Percentiles rank a stretch among this genome's conserved stretches.
Conservation (phyloP, 2,888 invertebrate genomes). For the Gymnoscelis rufifasciata region DNA sequence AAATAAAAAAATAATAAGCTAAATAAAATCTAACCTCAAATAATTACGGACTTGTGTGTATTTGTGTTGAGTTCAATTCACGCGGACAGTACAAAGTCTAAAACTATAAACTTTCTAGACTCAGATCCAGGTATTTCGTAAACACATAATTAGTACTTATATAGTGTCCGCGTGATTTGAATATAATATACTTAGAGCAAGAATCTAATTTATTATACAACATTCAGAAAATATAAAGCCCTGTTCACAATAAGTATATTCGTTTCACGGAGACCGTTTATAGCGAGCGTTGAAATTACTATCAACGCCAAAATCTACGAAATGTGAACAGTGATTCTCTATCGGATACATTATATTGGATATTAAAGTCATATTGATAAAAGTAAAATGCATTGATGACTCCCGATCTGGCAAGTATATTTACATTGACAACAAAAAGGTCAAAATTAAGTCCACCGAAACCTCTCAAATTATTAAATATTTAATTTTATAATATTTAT, state of each 20-base stretch:
- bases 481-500: too few relatives aligned
- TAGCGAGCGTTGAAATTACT: neutral
- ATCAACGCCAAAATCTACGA: neutral
- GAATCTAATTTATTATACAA: constrained; percentile 1
- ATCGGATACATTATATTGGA: constrained; percentile 1
- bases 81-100: neutral
- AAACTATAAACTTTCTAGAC: too few relatives aligned
- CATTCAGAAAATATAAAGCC: constrained; percentile 18
- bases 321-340: constrained; percentile 9
- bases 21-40: too few relatives aligned
- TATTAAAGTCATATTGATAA: neutral
- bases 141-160: too few relatives aligned
- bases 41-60: constrained; percentile 12
- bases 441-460: too few relatives aligned
- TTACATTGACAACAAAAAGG: neutral
- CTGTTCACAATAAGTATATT: constrained; percentile 1
- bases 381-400: neutral
- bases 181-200: neutral
- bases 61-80: constrained; percentile 7
- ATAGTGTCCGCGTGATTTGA: constrained; percentile 10
- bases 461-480: too few relatives aligned
- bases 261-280: constrained; percentile 7
- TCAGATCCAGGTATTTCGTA: too few relatives aligned
- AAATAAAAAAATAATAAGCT: too few relatives aligned
- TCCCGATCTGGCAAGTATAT: neutral